A percentile compares a stretch with the other conserved stretches of the same genome.
These are phyloP conservation scores for Odocoileus hemionus DNA, from an alignment of 2,113 vertebrate genomes.

Conservation along the genomic window DNA sequence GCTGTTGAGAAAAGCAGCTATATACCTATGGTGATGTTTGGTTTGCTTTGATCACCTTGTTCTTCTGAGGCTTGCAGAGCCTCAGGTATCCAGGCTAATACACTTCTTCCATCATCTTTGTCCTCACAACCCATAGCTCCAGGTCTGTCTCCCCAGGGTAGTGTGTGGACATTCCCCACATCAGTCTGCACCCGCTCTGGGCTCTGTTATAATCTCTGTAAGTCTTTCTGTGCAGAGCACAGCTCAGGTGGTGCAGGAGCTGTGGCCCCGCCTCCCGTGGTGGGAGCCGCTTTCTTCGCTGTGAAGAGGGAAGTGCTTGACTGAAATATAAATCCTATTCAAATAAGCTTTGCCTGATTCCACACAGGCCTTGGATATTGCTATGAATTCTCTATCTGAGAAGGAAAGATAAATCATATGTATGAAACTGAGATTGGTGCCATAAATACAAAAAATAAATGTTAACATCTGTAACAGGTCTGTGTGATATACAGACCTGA, in stretches of 20 bases:
- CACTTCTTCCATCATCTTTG: neutral
- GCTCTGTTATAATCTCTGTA: neutral
- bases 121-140: neutral
- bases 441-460: neutral
- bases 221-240: too few species aligned
- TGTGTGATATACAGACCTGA: neutral
- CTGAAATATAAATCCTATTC: constrained; percentile 1
- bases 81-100: neutral
- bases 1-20: neutral
- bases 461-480: neutral
- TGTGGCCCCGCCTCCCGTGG: neutral
- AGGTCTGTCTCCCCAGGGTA: neutral
- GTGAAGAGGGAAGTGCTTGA: neutral
- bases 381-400: neutral
- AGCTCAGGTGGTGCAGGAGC: neutral
- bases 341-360: neutral
- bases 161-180: neutral
- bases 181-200: accelerated
- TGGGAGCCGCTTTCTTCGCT: neutral
- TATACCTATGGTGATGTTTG: neutral
- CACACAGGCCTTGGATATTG: neutral
- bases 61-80: neutral
- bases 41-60: neutral
- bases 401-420: constrained; percentile 37
- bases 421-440: neutral